Evolutionary conservation across 2,113 vertebrate genomes (phyloP).

Genomic region (Phyllostomus discolor): DNA sequence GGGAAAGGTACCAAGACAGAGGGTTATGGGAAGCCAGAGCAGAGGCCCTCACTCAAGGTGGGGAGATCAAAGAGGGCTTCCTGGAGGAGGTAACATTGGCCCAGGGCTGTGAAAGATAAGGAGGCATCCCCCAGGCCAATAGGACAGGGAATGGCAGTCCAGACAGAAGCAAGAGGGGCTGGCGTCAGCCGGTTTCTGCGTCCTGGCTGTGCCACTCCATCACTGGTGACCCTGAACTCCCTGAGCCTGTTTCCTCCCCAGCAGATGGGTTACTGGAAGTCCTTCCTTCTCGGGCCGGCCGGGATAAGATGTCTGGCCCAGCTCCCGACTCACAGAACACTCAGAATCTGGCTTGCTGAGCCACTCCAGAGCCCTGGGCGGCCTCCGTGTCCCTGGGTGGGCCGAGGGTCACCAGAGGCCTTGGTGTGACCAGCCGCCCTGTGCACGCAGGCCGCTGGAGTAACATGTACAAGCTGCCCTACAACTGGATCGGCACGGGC

Average conservation of each 20-base stretch:
- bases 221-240: background rate
- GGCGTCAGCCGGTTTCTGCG: background rate
- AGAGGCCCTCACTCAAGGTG: background rate
- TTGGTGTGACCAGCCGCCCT: rapidly evolving
- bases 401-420: background rate
- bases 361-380: background rate
- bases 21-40: background rate
- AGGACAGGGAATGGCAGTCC: background rate
- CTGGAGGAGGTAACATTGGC: background rate
- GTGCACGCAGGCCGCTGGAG: slow-evolving; percentile 90
- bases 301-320: background rate
- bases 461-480: slow-evolving; percentile 97
- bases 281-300: background rate
- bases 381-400: background rate
- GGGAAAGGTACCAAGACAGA: background rate
- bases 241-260: background rate
- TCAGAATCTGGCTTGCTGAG: background rate
- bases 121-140: background rate
- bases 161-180: background rate
- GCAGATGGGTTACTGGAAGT: background rate
- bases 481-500: slow-evolving; percentile 98
- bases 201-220: background rate
- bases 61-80: background rate
- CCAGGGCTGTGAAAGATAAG: background rate
- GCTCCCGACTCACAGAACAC: background rate